Percentiles rank a stretch among this genome's conserved stretches.
phyloP scores from a whole-genome alignment of 2,888 invertebrate genomes.

The Ormyrus nitidulus region DNA sequence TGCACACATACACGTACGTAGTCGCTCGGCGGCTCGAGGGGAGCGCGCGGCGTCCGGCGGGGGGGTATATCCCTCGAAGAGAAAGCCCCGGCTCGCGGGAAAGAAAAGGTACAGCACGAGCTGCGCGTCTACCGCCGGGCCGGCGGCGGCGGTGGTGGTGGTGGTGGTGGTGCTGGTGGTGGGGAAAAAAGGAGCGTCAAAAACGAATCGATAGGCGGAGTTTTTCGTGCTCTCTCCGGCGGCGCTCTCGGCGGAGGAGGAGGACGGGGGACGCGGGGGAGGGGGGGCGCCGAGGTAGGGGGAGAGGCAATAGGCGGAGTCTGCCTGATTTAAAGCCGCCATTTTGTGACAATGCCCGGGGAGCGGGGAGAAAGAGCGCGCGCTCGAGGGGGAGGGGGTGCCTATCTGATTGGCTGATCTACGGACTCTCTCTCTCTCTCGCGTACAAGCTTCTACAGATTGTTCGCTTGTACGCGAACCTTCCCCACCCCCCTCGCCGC shows the following conservation, averaged over 20 bases:
- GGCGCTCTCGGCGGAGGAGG: slow-evolving; percentile 58
- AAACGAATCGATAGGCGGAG: slow-evolving; percentile 76
- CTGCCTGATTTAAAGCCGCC: slow-evolving; percentile 75
- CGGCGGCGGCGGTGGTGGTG: background rate
- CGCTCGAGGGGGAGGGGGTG: slow-evolving; percentile 69
- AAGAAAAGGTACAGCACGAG: background rate
- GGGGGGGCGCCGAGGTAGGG: slow-evolving; percentile 15
- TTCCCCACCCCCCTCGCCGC: slow-evolving; percentile 54
- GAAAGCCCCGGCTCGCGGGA: background rate
- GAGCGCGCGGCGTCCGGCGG: background rate
- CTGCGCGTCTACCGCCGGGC: background rate
- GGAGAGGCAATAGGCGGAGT: slow-evolving; percentile 72
- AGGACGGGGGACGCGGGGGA: slow-evolving; percentile 28
- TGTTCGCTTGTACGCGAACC: slow-evolving; percentile 71
- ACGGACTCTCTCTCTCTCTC: slow-evolving; percentile 15
- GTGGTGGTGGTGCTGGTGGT: slow-evolving; percentile 14
- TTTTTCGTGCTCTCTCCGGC: slow-evolving; percentile 69
- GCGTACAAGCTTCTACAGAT: slow-evolving; percentile 75
- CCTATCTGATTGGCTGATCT: slow-evolving; percentile 76
- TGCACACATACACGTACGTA: background rate
- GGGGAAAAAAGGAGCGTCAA: slow-evolving; percentile 70
- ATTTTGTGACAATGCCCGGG: slow-evolving; percentile 74
- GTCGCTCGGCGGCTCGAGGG: background rate
- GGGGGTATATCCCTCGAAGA: background rate
- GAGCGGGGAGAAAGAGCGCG: background rate